phyloP scores from a whole-genome alignment of 2,113 vertebrate species.

The Malurus cyaneus region DNA sequence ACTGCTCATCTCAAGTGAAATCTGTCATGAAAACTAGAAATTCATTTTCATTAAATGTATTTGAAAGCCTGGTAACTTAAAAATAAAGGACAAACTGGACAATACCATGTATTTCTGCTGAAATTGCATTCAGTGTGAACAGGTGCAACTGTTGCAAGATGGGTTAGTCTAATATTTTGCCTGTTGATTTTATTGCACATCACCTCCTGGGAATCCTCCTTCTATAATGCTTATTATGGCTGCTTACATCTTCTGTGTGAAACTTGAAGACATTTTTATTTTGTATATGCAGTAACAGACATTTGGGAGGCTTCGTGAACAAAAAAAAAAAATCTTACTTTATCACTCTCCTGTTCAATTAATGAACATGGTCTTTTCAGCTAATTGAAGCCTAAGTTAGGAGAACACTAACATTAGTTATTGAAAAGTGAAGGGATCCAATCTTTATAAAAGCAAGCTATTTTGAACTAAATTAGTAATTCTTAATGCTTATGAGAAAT shows the following conservation, averaged over 20 bases:
- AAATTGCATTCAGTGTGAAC: background rate
- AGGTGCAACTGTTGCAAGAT: background rate
- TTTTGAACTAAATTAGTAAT: background rate
- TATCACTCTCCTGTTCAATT: background rate
- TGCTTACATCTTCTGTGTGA: background rate
- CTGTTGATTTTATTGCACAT: background rate
- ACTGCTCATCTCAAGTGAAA: background rate
- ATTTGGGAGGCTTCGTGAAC: background rate
- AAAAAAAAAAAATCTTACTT: background rate
- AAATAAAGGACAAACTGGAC: background rate
- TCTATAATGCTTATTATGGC: background rate
- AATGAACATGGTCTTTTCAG: background rate
- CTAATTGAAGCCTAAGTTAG: background rate
- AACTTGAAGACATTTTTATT: background rate
- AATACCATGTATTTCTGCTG: background rate
- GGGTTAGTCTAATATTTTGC: background rate
- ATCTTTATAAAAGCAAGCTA: background rate
- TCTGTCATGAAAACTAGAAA: background rate
- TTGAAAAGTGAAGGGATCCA: background rate
- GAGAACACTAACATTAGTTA: background rate
- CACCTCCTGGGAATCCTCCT: background rate
- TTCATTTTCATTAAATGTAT: background rate
- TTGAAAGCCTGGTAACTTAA: background rate
- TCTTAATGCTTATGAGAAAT: background rate
- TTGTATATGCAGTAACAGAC: background rate